These are phyloP conservation scores for Tragelaphus strepsiceros DNA, from an alignment of 2,113 vertebrate genomes.

Conservation along the genomic window DNA sequence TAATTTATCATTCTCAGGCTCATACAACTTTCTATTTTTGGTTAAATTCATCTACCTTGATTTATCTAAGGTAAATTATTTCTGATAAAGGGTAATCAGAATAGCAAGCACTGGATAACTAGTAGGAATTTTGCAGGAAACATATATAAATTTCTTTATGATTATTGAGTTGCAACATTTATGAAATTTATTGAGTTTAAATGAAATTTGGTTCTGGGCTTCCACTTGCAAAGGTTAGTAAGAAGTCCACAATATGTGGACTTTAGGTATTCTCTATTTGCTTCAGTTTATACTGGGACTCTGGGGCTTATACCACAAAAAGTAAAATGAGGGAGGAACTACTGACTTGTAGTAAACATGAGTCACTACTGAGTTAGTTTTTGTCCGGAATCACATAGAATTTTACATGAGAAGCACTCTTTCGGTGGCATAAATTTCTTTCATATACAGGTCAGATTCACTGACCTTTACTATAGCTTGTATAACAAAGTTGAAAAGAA, in stretches of 20 bases:
- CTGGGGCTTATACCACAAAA: not conserved
- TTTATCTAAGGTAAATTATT: not conserved
- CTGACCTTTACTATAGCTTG: not conserved
- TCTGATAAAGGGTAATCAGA: not conserved
- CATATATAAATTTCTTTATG: not conserved
- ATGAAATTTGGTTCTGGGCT: not conserved
- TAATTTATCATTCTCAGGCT: not conserved
- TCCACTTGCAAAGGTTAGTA: not conserved
- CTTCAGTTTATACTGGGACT: not conserved
- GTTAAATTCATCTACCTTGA: not conserved
- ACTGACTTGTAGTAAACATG: not conserved
- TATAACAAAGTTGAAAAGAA: not conserved
- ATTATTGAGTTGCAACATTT: not conserved
- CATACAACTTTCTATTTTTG: not conserved
- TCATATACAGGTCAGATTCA: not conserved
- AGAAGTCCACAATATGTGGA: not conserved
- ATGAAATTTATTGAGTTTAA: not conserved
- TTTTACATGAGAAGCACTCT: not conserved
- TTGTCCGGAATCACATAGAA: not conserved
- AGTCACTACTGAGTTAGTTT: not conserved
- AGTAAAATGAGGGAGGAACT: not conserved
- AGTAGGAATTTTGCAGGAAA: not conserved
- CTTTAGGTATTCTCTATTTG: not conserved
- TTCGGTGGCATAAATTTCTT: not conserved
- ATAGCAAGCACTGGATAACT: not conserved